Conservation (phyloP, 2,797 vertebrate genomes). For the Yasuhikotakia modesta region DNA sequence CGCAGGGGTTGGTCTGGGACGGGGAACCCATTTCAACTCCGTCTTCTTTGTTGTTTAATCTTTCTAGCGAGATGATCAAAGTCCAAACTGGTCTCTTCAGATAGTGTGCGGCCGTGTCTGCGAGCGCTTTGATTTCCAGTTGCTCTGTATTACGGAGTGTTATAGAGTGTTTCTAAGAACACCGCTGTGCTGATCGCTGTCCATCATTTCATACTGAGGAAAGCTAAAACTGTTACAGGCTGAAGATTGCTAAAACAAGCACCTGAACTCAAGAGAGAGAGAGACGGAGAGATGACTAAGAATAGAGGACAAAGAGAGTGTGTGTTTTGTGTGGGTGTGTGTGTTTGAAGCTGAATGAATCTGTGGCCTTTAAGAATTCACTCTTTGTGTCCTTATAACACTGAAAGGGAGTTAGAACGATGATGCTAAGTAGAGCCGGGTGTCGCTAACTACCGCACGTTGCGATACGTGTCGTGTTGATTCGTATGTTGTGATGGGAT, state of each 20-base stretch:
- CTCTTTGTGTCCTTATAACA: background rate
- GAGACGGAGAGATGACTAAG: background rate
- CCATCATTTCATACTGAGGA: conserved; percentile 17
- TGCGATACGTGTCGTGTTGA: too few species aligned
- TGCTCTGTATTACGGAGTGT: conserved; percentile 19
- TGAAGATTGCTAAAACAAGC: conserved; percentile 11
- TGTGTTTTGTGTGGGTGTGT: background rate
- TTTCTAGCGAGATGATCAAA: conserved; percentile 39
- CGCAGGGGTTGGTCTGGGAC: conserved; percentile 18
- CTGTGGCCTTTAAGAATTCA: background rate
- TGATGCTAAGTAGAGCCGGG: background rate
- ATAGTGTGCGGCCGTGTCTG: background rate
- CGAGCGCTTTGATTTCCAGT: conserved; percentile 31
- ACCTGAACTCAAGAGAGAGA: background rate
- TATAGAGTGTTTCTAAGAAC: conserved; percentile 33
- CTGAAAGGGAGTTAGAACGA: background rate
- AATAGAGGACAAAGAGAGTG: conserved; percentile 7
- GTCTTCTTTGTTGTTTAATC: conserved; percentile 43
- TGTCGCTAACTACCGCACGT: background rate
- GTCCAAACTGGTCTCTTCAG: conserved; percentile 35
- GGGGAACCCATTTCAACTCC: conserved; percentile 42
- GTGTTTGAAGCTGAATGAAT: background rate
- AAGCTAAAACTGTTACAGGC: background rate
- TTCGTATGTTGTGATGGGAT: background rate
- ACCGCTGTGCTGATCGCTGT: conserved; percentile 10